A percentile compares a stretch with the other conserved stretches of the same genome.
These are phyloP conservation scores for Oncorhynchus kisutch DNA, from an alignment of 2,113 vertebrate species.

Conservation along the genomic window DNA sequence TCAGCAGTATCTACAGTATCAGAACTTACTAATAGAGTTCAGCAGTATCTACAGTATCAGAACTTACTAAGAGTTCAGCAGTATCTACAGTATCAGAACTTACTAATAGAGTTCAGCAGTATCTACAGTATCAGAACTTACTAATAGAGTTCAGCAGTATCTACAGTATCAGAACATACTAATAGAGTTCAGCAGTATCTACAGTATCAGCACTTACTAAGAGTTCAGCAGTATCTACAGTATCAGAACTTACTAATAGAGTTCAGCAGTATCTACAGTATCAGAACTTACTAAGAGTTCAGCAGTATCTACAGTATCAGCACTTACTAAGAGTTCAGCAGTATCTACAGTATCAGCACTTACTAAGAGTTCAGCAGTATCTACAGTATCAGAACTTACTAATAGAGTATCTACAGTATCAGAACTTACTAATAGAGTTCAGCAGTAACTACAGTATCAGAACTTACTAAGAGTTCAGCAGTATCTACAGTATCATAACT, in stretches of 20 bases:
- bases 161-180: too few relatives aligned
- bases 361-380: slow-evolving; percentile 9
- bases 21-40: slow-evolving; percentile 9
- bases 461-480: background rate
- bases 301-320: background rate
- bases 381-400: slow-evolving; percentile 1
- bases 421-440: slow-evolving; percentile 9
- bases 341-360: background rate
- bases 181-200: slow-evolving; percentile 1
- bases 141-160: too few relatives aligned
- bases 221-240: background rate
- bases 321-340: too few relatives aligned
- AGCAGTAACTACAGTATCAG: background rate
- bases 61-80: background rate
- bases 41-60: background rate
- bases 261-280: background rate
- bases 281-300: background rate
- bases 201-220: slow-evolving; percentile 1
- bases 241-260: slow-evolving; percentile 1
- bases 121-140: too few relatives aligned
- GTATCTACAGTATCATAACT: background rate
- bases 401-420: background rate
- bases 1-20: background rate
- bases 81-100: background rate
- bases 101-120: slow-evolving; percentile 7